Base-by-base conservation (phyloP, 1,140 invertebrate species). In the Drosophila lowei region DNA sequence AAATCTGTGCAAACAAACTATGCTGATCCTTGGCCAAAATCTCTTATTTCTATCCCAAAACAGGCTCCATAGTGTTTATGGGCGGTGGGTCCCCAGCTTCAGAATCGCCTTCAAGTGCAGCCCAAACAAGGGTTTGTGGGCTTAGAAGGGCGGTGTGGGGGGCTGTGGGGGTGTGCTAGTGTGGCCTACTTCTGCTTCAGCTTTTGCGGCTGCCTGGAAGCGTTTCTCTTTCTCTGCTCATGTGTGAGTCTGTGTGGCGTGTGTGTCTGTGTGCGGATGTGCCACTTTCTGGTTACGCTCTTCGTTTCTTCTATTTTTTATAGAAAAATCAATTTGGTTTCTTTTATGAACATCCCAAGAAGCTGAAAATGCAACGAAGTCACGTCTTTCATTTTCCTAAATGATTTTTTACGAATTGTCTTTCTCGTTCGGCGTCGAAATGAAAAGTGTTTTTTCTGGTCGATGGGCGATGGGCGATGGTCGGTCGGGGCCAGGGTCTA, bases 151-250 rank as follows among this genome's bases (percentile, higher is more conserved):
- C 5, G 43, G 18, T 25, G 38, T n/a, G 16, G 6, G 38, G 16
- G 16, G 60, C 15, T 44, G 34, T 41, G 43, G 63, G 67, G 44
- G 52, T 74, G 61, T 58, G 44, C 70, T 68, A 80, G 74, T 86
- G 81, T 85, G 80, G 81, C 80, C 81, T 85, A 85, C 80, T 85
- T 86, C 64, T 68, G 75, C 61, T 83, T 64, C 72, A 57, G 63
- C 59, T 70, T 62, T 76, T 78, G 64, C 70, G 71, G 71, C 71
- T 75, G 71, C 70, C 71, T 74, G 63, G 60, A 73, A 74, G 71
- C 71, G 70, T 74, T 74, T 74, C 56, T 46, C 56, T 53, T 15
- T 43, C 43, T 71, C n/a, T 50, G 11, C 42, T 21, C 15, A 6
- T 56, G 13, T 65, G 52, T 54, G 49, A 42, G 43, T 59, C 56